Evolutionary conservation across 2,113 vertebrate species (phyloP).

Genomic region (Craseonycteris thonglongyai): DNA sequence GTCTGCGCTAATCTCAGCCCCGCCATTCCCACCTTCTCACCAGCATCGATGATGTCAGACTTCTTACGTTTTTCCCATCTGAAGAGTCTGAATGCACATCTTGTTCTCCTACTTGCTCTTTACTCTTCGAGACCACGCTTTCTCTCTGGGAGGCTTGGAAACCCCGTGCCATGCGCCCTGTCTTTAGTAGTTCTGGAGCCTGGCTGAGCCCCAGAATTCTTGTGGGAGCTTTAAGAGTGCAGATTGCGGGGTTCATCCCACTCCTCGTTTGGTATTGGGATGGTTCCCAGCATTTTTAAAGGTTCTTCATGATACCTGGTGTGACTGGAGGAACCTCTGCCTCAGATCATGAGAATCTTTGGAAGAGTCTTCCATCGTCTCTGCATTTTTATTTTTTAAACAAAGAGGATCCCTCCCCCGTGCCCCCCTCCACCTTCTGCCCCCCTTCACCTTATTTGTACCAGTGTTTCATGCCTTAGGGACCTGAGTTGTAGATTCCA

Average conservation of each 20-base stretch:
- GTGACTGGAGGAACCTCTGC: not conserved
- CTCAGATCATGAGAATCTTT: not conserved
- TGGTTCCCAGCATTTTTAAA: not conserved
- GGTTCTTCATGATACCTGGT: not conserved
- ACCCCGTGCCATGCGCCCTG: not conserved
- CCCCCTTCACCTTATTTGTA: no score
- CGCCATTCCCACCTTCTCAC: accelerated
- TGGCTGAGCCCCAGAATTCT: not conserved
- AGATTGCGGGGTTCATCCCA: not conserved
- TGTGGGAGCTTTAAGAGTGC: no score
- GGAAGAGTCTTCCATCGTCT: not conserved
- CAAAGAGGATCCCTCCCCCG: not conserved
- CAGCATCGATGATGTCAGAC: not conserved
- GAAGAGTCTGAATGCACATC: not conserved
- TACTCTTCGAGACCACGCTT: not conserved
- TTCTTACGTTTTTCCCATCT: accelerated
- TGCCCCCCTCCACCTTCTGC: no score
- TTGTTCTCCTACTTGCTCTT: not conserved
- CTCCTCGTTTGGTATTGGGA: not conserved
- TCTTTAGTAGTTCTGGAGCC: not conserved
- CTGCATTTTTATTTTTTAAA: not conserved
- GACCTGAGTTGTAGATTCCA: not conserved
- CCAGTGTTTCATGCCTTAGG: not conserved
- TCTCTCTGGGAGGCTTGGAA: not conserved
- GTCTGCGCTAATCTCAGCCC: accelerated